Base-by-base conservation (phyloP, 2,797 vertebrate species). In the Petrocephalus sullivani region DNA sequence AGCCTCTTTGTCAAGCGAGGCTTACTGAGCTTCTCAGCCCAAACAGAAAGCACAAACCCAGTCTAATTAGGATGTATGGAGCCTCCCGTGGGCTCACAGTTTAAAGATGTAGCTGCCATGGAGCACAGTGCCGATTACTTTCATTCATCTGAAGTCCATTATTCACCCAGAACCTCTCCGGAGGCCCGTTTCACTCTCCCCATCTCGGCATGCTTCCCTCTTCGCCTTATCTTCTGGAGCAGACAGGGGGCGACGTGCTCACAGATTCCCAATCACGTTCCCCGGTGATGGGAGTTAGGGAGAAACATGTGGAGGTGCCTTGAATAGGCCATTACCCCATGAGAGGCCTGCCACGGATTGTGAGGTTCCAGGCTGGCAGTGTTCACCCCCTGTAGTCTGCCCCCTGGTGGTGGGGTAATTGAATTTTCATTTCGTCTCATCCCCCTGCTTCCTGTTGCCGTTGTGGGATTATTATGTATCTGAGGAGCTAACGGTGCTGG, bases 341-440 rank as follows among this genome's bases (percentile, higher is more conserved):
- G 64, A 67, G 64, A 33, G 23, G 23, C 10, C 3, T 33, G 28
- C 23, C 28, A 23, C 4, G 64, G 10, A 67, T 67, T 33, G 64
- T 33, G 64, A 33, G 64, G 23, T 33, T 33, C 64, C 71, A 75
- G 67, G 33, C 67, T 19, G 16, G 33, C 67, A 2, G 33, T 23
- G 28, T 9, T 46, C 54, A 37, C 75, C 87, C 87, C 67, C 60
- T 9, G 1, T 54, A 28, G 54, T 87, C 67, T 37, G 67, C 64
- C 51, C 67, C 67, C 23, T 37, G 21, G 41, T 58, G 87, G 53
- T 3, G 12, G 57, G 46, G 37, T 81, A 60, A 87, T 87, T 58
- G 57, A 87, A 82, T 87, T 56, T 83, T 88, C 46, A 83, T 58
- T 46, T 37, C 41, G 61, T 88, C 56, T 21, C 33, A 78, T 46